Percentiles rank a stretch among this genome's conserved stretches.
phyloP scores from a whole-genome alignment of 2,888 invertebrate genomes.

The Ochropacha duplaris region DNA sequence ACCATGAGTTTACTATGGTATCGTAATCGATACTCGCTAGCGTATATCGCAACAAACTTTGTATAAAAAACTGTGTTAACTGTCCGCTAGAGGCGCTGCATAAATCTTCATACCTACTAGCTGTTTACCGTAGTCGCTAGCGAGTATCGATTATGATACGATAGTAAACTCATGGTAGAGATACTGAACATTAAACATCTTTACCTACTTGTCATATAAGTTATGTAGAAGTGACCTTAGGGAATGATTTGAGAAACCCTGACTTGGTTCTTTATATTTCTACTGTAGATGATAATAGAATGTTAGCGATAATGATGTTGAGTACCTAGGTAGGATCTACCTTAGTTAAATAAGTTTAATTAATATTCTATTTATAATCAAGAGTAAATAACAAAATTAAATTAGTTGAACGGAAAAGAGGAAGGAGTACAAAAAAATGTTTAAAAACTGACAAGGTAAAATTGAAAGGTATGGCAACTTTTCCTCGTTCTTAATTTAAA shows the following conservation, averaged over 20 bases:
- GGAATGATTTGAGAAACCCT: neutral
- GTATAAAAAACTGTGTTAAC: too few species aligned
- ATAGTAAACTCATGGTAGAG: too few species aligned
- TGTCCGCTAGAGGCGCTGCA: too few species aligned
- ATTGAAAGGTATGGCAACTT: neutral
- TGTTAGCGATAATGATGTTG: neutral
- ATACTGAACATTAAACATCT: neutral
- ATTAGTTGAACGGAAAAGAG: neutral
- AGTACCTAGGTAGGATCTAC: too few species aligned
- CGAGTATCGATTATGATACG: too few species aligned
- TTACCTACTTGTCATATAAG: neutral
- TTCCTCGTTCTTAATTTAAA: neutral
- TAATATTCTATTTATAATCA: too few species aligned
- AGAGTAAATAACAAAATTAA: neutral
- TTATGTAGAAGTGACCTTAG: neutral
- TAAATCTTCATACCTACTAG: too few species aligned
- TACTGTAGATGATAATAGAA: neutral
- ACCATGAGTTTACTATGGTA: too few species aligned
- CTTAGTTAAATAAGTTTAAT: too few species aligned
- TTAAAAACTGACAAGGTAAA: neutral
- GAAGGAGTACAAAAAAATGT: neutral
- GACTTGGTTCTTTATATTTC: neutral
- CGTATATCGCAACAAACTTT: too few species aligned
- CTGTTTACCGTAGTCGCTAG: too few species aligned
- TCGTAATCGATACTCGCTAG: too few species aligned